Evolutionary conservation across 1,140 invertebrate genomes (phyloP).

Genomic region (Pygmarrhopalites habei): DNA sequence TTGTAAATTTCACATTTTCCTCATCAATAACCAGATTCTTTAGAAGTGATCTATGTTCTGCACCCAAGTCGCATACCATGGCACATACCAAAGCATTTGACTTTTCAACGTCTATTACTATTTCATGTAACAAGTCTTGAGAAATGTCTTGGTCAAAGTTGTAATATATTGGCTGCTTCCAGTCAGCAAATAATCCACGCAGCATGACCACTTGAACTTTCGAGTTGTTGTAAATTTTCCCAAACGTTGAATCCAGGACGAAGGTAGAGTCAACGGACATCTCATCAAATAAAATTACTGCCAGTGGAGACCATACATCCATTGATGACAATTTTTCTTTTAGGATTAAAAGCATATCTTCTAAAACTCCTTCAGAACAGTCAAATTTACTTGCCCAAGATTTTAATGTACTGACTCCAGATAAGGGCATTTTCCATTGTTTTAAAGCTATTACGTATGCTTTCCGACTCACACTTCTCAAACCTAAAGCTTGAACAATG

Average conservation of each 20-base stretch:
- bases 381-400: conserved; percentile 1
- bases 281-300: conserved; percentile 21
- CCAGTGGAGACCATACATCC: background rate
- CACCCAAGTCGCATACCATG: conserved; percentile 23
- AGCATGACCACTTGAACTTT: conserved; percentile 34
- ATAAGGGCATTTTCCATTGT: conserved; percentile 3
- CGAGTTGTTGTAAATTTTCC: conserved; percentile 2
- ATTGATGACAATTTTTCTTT: background rate
- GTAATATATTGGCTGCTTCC: conserved; percentile 37
- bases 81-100: conserved; percentile 16
- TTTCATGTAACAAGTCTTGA: conserved; percentile 11
- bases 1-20: background rate
- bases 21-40: background rate
- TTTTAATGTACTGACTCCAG: conserved; percentile 6
- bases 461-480: conserved; percentile 5
- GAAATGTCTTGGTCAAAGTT: conserved; percentile 31
- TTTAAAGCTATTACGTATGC: conserved; percentile 3
- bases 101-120: conserved; percentile 20
- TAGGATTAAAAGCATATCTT: conserved; percentile 6
- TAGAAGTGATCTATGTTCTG: background rate
- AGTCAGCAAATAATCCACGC: conserved; percentile 23
- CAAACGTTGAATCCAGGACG: conserved; percentile 7
- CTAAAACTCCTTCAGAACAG: conserved; percentile 6
- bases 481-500: conserved; percentile 9
- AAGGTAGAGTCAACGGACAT: conserved; percentile 1